Evolutionary conservation across 2,888 invertebrate genomes (phyloP).

Genomic region (Athalia circularis): DNA sequence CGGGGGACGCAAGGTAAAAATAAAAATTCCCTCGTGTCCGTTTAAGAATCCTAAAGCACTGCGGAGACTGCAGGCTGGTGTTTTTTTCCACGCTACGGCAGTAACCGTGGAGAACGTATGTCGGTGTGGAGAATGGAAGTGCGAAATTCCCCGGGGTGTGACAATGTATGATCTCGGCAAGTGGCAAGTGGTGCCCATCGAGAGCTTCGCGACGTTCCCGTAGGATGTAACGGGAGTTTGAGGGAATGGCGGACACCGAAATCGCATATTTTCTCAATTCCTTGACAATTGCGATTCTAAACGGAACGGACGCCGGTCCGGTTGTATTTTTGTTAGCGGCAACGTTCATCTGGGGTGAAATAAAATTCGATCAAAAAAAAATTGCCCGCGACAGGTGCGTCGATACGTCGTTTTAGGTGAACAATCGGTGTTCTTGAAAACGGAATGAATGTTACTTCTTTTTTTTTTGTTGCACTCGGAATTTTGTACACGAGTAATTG

Average conservation of each 20-base stretch:
- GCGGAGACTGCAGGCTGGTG: not conserved
- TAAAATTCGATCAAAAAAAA: not conserved
- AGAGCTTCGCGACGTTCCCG: not conserved
- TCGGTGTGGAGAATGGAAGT: not conserved
- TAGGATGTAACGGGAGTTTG: not conserved
- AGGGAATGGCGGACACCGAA: not conserved
- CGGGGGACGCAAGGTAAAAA: not conserved
- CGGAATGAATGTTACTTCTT: too few species aligned
- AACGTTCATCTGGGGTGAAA: not conserved
- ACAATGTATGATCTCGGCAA: conserved; percentile 33
- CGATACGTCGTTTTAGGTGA: too few species aligned
- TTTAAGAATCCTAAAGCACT: not conserved
- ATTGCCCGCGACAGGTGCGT: not conserved
- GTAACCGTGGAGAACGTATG: conserved; percentile 25
- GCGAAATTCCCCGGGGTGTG: conserved; percentile 8
- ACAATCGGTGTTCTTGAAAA: too few species aligned
- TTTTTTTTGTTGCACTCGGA: too few species aligned
- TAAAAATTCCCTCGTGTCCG: conserved; percentile 8
- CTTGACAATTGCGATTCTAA: conserved; percentile 5
- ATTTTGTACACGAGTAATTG: too few species aligned
- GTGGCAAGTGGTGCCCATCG: conserved; percentile 19
- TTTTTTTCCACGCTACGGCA: too few species aligned
- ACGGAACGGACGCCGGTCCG: not conserved
- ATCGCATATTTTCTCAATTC: conserved; percentile 23
- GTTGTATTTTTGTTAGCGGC: not conserved